Evolutionary conservation across 2,797 vertebrate genomes (phyloP).

Genomic region (Manis crassicaudata): DNA sequence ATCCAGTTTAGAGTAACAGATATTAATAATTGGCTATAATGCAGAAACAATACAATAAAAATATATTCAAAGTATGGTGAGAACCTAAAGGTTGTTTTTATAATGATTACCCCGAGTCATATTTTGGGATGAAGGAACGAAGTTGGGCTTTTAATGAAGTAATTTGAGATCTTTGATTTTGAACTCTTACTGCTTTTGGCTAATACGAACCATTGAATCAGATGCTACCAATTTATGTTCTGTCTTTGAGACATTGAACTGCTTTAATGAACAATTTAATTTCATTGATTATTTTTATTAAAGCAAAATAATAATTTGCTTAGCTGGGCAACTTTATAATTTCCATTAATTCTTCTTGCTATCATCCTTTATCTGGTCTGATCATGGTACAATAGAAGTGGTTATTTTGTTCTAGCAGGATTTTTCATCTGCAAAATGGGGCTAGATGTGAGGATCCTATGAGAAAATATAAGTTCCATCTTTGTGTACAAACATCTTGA

Average conservation of each 20-base stretch:
- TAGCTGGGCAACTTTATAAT: slow-evolving; percentile 41
- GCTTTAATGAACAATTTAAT: slow-evolving; percentile 29
- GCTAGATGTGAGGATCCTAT: neutral
- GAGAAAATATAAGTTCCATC: neutral
- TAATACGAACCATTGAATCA: slow-evolving; percentile 36
- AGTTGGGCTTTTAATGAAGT: neutral
- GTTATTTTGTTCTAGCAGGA: neutral
- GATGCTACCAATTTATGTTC: slow-evolving; percentile 19
- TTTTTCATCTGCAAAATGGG: slow-evolving; percentile 47
- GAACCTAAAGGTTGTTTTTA: slow-evolving; percentile 13
- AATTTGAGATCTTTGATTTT: slow-evolving; percentile 50
- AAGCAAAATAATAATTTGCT: slow-evolving; percentile 35
- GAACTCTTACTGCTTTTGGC: slow-evolving; percentile 34
- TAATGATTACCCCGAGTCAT: slow-evolving; percentile 11
- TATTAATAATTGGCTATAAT: neutral
- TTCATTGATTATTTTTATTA: slow-evolving; percentile 54
- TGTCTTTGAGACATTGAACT: slow-evolving; percentile 32
- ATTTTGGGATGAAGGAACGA: slow-evolving; percentile 22
- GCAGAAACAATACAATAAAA: neutral
- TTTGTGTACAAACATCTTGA: slow-evolving; percentile 30
- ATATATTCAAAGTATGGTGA: neutral
- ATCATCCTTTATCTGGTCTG: slow-evolving; percentile 27
- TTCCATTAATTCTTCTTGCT: slow-evolving; percentile 48
- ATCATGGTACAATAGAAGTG: neutral
- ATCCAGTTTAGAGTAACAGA: neutral